Evolutionary conservation across 2,888 invertebrate genomes (phyloP).

Genomic region (Willowsia nigromaculata): DNA sequence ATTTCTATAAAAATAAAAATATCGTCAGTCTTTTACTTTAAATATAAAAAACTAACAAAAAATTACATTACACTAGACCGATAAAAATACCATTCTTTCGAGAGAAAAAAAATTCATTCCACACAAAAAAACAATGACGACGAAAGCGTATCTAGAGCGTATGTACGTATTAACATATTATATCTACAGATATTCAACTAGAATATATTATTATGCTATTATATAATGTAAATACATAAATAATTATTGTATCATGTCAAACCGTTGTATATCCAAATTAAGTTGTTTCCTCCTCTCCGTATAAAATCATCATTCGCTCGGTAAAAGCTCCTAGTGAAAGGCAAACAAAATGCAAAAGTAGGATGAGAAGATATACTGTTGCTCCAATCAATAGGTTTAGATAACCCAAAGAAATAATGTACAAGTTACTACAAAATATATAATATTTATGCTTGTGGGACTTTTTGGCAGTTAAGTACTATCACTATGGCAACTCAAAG

Average conservation of each 20-base stretch:
- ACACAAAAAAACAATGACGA: constrained; percentile 33
- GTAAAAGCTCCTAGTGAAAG: not conserved
- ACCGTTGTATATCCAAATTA: not conserved
- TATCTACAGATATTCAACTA: not conserved
- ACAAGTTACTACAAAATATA: not conserved
- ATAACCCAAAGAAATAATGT: not conserved
- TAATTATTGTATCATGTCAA: not conserved
- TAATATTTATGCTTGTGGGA: not conserved
- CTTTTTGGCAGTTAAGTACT: not conserved
- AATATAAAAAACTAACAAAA: not conserved
- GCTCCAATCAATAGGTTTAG: constrained; percentile 17
- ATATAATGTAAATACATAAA: not conserved
- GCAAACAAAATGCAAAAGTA: not conserved
- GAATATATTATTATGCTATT: not conserved
- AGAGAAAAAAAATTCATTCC: constrained; percentile 68
- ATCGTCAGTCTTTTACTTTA: constrained; percentile 33
- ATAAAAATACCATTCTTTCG: constrained; percentile 67
- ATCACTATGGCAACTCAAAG: not conserved
- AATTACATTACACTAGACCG: not conserved
- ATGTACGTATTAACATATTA: constrained; percentile 8
- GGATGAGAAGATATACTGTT: not conserved
- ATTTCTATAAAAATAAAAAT: too few species aligned
- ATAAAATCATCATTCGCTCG: not conserved
- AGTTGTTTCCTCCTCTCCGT: too few species aligned
- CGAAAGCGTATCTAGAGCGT: constrained; percentile 15